Conservation (phyloP, 1,140 invertebrate genomes). For the Pseudomyrmex sp. region DNA sequence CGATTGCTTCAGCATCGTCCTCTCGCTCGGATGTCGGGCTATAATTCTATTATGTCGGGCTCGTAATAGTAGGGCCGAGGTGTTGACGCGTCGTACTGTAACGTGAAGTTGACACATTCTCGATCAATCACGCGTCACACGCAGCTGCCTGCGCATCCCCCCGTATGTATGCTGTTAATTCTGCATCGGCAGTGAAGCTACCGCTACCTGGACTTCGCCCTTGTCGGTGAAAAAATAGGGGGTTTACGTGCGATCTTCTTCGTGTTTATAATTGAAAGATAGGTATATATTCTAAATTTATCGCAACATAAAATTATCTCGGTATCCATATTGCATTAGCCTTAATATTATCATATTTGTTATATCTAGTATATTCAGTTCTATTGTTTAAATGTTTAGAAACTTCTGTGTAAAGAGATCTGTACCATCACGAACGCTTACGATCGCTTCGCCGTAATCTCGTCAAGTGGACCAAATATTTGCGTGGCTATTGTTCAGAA, state of each 20-base stretch:
- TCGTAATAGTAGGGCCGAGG: conserved; percentile 64
- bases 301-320: no score
- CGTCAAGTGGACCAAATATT: conserved; percentile 37
- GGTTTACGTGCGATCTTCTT: background rate
- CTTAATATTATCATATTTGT: no score
- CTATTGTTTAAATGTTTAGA: no score
- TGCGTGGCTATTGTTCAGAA: conserved; percentile 18
- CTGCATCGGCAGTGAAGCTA: conserved; percentile 44
- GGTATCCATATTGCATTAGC: no score
- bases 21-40: conserved; percentile 54
- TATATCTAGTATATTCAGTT: no score
- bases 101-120: conserved; percentile 81
- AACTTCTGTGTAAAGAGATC: no score
- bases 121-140: conserved; percentile 78
- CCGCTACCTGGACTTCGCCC: conserved; percentile 43
- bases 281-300: background rate
- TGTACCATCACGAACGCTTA: background rate
- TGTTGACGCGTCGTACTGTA: conserved; percentile 76
- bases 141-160: conserved; percentile 72
- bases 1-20: conserved; percentile 21
- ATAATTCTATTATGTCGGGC: conserved; percentile 71
- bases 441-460: background rate
- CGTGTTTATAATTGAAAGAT: conserved; percentile 1
- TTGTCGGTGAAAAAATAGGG: conserved; percentile 6
- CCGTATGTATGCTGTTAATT: conserved; percentile 68